phyloP scores from a whole-genome alignment of 2,797 vertebrate genomes.

The Siniperca undulata region DNA sequence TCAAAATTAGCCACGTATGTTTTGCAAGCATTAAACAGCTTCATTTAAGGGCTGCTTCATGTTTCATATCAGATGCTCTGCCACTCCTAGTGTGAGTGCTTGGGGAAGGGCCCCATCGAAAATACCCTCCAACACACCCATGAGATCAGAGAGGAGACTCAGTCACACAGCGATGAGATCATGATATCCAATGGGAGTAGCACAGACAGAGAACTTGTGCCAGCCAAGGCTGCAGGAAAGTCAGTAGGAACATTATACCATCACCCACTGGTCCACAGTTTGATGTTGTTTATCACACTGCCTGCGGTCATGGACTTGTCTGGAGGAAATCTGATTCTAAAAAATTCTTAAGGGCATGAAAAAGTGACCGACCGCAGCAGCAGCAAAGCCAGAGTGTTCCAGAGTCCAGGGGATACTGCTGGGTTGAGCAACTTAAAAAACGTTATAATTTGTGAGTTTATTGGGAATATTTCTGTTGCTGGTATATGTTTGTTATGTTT shows the following conservation, averaged over 20 bases:
- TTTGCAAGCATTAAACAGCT: constrained; percentile 62
- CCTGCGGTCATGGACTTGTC: constrained; percentile 52
- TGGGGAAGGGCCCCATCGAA: constrained; percentile 75
- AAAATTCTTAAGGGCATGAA: constrained; percentile 64
- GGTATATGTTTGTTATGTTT: not conserved
- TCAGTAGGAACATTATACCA: constrained; percentile 74
- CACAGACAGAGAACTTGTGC: constrained; percentile 52
- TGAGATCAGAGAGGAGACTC: constrained; percentile 79
- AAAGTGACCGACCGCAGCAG: constrained; percentile 44
- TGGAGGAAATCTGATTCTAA: constrained; percentile 64
- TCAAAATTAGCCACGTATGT: constrained; percentile 53
- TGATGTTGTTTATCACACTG: constrained; percentile 73
- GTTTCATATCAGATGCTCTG: constrained; percentile 69
- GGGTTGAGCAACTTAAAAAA: constrained; percentile 8
- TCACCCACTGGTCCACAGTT: constrained; percentile 62
- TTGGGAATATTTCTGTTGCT: not conserved
- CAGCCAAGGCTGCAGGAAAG: constrained; percentile 67
- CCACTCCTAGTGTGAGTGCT: constrained; percentile 68
- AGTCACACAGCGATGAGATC: constrained; percentile 83
- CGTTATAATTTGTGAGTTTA: constrained; percentile 6
- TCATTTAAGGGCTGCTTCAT: constrained; percentile 68
- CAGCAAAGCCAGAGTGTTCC: constrained; percentile 34
- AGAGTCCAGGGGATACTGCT: constrained; percentile 22
- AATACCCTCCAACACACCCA: constrained; percentile 78
- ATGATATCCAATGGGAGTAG: constrained; percentile 75